Conservation (phyloP, 2,797 vertebrate species). For the Fistularia tabacaria region DNA sequence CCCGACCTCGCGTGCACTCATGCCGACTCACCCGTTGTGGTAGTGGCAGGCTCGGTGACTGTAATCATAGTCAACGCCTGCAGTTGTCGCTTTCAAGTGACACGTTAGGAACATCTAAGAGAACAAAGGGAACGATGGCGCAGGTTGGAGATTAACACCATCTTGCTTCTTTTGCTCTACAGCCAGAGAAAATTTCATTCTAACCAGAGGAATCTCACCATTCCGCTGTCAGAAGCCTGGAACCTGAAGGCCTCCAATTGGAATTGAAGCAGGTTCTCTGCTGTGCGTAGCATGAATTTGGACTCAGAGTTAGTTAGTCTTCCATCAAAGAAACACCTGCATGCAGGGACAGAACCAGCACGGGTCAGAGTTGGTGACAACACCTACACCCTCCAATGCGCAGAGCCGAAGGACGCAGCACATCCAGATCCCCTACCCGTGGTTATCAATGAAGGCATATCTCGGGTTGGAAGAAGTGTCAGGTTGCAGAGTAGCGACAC, state of each 20-base stretch:
- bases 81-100: conserved; percentile 57
- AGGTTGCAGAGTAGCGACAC: conserved; percentile 49
- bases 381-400: too few species aligned
- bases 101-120: conserved; percentile 72
- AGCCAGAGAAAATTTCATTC: not conserved
- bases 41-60: conserved; percentile 70
- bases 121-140: conserved; percentile 4
- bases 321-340: conserved; percentile 67
- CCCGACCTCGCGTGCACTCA: not conserved
- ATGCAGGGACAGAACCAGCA: not conserved
- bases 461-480: conserved; percentile 33
- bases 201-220: conserved; percentile 34
- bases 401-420: too few species aligned
- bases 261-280: conserved; percentile 54
- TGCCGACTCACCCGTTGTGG: conserved; percentile 36
- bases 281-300: conserved; percentile 43
- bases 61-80: not conserved
- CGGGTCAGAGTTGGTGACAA: too few species aligned
- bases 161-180: too few species aligned
- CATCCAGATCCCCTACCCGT: conserved; percentile 48
- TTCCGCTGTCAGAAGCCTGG: conserved; percentile 17
- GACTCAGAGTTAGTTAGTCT: conserved; percentile 58
- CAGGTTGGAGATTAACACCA: too few species aligned
- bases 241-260: conserved; percentile 72
- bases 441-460: conserved; percentile 64